Evolutionary conservation across 1,140 invertebrate genomes (phyloP), one percentile per base, ranked within the genome.

Genomic region (Acromyrmex charruanus): DNA sequence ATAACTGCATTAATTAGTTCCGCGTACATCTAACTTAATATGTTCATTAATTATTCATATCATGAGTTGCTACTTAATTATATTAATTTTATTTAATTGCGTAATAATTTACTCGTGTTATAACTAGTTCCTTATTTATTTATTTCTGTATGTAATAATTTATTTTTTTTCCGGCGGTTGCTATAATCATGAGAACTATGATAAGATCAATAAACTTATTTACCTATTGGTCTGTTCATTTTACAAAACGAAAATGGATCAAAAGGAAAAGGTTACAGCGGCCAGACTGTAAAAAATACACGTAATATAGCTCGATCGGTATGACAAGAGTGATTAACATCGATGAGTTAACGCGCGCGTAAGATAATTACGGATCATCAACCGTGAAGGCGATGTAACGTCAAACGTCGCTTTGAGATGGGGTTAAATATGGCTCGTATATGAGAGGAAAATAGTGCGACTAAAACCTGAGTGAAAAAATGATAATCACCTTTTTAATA

Each of bases 291-390:
- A 49, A 44, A 59, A 72, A 82, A 39, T 53, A n/a, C 49, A 39
- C 18, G 28, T 58, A 59, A 82, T 59, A 71, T 44, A 25, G 66
- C 35, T 28, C 35, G 77, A 68, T 80, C 51, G 35, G 35, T 49
- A 39, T 31, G 21, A 39, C 10, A 25, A 58, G 63, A 4, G 16
- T 80, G 75, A 86, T 86, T 79, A 79, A 86, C 61, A 69, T 86
- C 63, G 61, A 69, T 61, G 39, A 80, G 53, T 66, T 77, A 80
- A 58, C 55, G 25, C 39, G 21, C 44, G 63, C 74, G 51, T 85
- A 49, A 10, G 28, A 59, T 80, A 80, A 80, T 85, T 86, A 86
- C 75, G 49, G 75, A 68, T 69, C 85, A 59, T 69, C 63, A 39
- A 1, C 14, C 21, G 63, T 59, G 53, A 82, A 80, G 49, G 31